Conservation (phyloP, 2,113 vertebrate genomes). For the Cryptomyrus ogoouensis region DNA sequence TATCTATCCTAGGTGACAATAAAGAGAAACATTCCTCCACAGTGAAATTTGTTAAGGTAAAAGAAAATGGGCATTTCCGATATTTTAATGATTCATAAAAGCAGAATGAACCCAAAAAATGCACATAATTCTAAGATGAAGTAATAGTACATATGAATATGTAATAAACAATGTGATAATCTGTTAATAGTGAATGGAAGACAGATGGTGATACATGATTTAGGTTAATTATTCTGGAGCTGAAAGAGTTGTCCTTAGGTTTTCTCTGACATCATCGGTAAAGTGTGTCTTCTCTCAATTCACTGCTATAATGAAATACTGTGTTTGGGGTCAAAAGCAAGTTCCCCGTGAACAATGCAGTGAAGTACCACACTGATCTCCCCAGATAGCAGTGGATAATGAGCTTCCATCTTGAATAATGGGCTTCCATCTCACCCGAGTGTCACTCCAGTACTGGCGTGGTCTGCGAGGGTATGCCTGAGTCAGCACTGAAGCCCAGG, state of each 20-base stretch:
- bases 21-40: background rate
- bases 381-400: background rate
- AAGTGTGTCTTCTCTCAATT: background rate
- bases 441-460: background rate
- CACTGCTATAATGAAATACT: background rate
- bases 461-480: background rate
- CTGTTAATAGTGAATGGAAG: background rate
- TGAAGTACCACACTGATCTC: background rate
- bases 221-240: background rate
- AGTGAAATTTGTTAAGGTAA: background rate
- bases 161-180: background rate
- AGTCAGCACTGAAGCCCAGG: conserved; percentile 24
- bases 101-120: background rate
- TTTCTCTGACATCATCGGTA: background rate
- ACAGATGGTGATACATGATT: background rate
- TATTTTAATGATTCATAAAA: background rate
- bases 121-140: background rate
- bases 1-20: background rate
- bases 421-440: background rate
- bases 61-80: background rate
- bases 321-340: background rate
- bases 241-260: background rate
- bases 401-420: background rate
- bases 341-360: background rate
- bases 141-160: background rate